Percentiles rank a stretch among this genome's conserved stretches.
These are phyloP conservation scores for Tauraco erythrolophus DNA, from an alignment of 2,113 vertebrate species.

Conservation along the genomic window DNA sequence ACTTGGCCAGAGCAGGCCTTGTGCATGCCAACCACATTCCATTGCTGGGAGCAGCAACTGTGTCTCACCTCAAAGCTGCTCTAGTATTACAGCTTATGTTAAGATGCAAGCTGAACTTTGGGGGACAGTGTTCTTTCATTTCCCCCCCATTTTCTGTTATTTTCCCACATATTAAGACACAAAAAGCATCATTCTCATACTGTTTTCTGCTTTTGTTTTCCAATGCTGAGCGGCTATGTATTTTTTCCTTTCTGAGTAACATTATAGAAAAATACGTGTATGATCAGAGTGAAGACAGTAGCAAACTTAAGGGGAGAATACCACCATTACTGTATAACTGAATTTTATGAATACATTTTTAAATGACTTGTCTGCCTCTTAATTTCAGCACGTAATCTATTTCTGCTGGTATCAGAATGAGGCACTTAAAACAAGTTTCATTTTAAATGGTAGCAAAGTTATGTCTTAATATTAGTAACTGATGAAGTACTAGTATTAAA, in stretches of 20 bases:
- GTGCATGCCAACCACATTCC: too few relatives aligned
- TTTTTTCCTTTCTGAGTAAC: neutral
- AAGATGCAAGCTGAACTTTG: too few relatives aligned
- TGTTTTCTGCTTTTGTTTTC: neutral
- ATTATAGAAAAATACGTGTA: neutral
- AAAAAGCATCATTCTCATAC: neutral
- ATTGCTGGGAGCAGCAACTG: too few relatives aligned
- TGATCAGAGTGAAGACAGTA: neutral
- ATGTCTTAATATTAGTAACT: neutral
- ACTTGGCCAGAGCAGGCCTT: too few relatives aligned
- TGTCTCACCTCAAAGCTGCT: too few relatives aligned
- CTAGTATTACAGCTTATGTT: too few relatives aligned
- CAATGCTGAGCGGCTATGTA: neutral
- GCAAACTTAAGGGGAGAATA: neutral
- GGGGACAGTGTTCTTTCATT: too few relatives aligned
- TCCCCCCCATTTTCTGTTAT: too few relatives aligned
- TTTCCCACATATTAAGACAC: neutral
- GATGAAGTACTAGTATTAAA: neutral
- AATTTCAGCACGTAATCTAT: neutral
- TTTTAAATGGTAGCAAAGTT: neutral
- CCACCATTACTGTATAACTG: neutral
- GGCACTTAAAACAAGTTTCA: neutral
- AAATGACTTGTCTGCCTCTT: neutral
- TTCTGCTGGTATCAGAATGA: neutral
- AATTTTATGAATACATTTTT: neutral